Evolutionary conservation across 2,113 vertebrate genomes (phyloP), one percentile per base, ranked within the genome.

Genomic region (Cochlearius cochlearius): DNA sequence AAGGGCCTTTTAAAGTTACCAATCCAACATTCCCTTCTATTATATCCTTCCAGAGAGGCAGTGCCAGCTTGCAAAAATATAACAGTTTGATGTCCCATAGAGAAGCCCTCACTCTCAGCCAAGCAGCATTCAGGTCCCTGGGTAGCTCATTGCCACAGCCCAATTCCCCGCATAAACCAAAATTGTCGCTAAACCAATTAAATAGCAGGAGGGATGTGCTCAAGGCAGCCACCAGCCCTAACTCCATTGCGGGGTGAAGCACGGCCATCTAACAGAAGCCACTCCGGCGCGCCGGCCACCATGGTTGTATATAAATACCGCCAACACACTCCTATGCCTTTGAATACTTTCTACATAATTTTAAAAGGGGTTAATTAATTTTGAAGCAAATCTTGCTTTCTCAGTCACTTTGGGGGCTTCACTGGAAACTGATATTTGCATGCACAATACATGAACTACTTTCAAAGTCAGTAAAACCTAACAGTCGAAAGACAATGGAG

Each of bases 201-300:
- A 76, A 58, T 5, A 83, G 74, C 36, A 53, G 58, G 53, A 92
- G 19, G 27, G 38, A 9, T 69, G 39, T 58, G 62, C 55, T 39
- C 0, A 0, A 30, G 45, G 43, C 55, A 76, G 50, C 58, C 60
- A 36, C 58, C 30, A 90, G 62, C 63, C 36, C 49, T 64, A 10
- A 49, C 29, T 50, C n/a, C 2, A 1, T 39, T 47, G 50, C 2
- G 0, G 19, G 22, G 15, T 39, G 26, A 18, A 76, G 34, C 34
- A 23, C 0, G 2, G 72, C 23, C 3, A 0, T 63, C 34, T 39
- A 26, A 73, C 41, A 39, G 39, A 88, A 93, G 32, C 10, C 5
- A 6, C 47, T 52, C 34, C 1, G 1, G 45, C 1, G 1, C 0
- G 0, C 22, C 7, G 2, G n/a, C 34, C 71, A 47, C 50, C 30